Base-by-base conservation (phyloP, 30 jellyfish, hydroid and myxozoan genomes). In the Aurelia coerulea region DNA sequence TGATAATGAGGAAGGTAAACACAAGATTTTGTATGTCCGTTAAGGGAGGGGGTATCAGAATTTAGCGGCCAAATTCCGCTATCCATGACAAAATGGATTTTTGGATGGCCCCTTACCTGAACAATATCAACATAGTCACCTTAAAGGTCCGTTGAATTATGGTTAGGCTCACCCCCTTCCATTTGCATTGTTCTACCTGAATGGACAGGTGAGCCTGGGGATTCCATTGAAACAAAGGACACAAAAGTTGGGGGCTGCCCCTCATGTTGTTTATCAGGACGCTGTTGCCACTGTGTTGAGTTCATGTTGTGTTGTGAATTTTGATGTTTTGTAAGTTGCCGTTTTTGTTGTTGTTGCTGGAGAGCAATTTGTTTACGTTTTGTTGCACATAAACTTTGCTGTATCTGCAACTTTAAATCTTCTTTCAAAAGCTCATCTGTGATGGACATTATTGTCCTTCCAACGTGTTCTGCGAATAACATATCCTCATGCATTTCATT, bases 381-480 rank as follows among this genome's bases (percentile, higher is more conserved):
- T 9, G 93, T 73, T 14, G 93, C 65, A 60, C 93, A 84, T n/a
- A 84, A 71, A 65, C 93, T 72, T 49, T 84, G 93, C 83, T 84
- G 93, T 59, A 86, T 86, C 80, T 86, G 89, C 35, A 86, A 50
- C 46, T 86, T 86, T 70, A 86, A 53, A 63, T 76, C 95, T 46
- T 86, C 95, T 65, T 86, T 86, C 32, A 86, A 62, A 35, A 76
- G 85, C 49, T 86, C 95, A 50, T 86, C 95, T 10, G 85, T 86
- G 16, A 86, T 67, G 9, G 85, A 32, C 85, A 76, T 76, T 5
- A 86, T 56, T 19, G 90, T 75, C 53, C 90, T 66, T 49, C 95
- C 95, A 15, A 86, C 85, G 53, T 86, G 90, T 51, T 86, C 95
- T 3, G 95, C 95, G 76, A 86, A 86, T 16, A 86, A 33, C 95